Conservation (phyloP, 1,140 invertebrate species). For the Penaeus indicus region DNA sequence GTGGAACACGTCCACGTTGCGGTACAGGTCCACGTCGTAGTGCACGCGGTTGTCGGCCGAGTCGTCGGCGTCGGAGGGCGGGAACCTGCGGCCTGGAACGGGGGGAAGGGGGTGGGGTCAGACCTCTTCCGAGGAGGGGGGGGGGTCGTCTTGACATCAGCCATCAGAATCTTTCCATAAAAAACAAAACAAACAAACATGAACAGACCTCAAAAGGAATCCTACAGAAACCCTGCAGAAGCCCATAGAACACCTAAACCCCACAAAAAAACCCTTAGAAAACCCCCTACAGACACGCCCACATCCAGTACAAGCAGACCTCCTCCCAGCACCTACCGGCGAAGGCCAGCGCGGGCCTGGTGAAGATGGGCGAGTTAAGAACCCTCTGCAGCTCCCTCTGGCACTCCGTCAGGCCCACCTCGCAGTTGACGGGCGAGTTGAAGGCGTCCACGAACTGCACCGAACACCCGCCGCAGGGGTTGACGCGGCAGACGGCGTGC, state of each 20-base stretch:
- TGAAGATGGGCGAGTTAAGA: conserved; percentile 63
- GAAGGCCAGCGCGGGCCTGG: conserved; percentile 38
- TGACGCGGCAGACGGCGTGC: conserved; percentile 69
- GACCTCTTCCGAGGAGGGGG: neutral
- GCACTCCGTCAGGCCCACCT: conserved; percentile 69
- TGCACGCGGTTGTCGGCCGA: conserved; percentile 36
- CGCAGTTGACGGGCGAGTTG: conserved; percentile 70
- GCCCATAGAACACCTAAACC: too few relatives aligned
- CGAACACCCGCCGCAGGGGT: conserved; percentile 71
- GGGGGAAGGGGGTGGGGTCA: neutral
- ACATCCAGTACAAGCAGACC: neutral
- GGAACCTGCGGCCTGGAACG: conserved; percentile 30
- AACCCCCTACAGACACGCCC: neutral
- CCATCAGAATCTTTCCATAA: too few relatives aligned
- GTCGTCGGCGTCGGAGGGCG: conserved; percentile 10
- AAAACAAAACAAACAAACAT: too few relatives aligned
- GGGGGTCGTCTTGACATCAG: too few relatives aligned
- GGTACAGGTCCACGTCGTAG: conserved; percentile 58
- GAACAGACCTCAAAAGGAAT: too few relatives aligned
- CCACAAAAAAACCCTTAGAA: neutral
- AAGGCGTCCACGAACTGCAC: conserved; percentile 68
- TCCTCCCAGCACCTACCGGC: conserved; percentile 18
- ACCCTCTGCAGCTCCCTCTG: conserved; percentile 69
- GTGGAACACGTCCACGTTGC: conserved; percentile 60
- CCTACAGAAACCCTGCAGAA: too few relatives aligned